These are phyloP conservation scores for Aproaerema taeniolella DNA, from an alignment of 2,888 invertebrate species.

Conservation along the genomic window DNA sequence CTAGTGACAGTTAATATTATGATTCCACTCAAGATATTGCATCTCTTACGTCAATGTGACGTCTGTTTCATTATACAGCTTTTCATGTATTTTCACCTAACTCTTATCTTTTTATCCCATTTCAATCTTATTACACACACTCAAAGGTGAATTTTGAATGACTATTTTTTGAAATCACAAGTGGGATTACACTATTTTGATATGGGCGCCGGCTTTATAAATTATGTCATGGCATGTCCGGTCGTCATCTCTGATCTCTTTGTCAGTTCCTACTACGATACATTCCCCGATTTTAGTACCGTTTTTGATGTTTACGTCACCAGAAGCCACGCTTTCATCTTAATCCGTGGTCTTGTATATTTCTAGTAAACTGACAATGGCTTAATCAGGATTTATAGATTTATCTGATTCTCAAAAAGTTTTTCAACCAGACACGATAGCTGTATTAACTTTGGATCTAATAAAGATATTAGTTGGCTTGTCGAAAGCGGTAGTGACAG, in stretches of 20 bases:
- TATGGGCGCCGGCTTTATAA: constrained; percentile 60
- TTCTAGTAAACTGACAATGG: constrained; percentile 39
- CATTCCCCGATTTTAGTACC: constrained; percentile 33
- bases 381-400: constrained; percentile 38
- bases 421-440: too few species aligned
- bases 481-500: constrained; percentile 45
- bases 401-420: constrained; percentile 12
- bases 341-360: constrained; percentile 31
- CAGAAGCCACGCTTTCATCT: constrained; percentile 41
- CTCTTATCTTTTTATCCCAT: constrained; percentile 22
- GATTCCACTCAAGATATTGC: constrained; percentile 68
- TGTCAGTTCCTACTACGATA: constrained; percentile 42
- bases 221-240: constrained; percentile 70
- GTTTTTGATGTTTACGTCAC: constrained; percentile 47
- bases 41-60: constrained; percentile 73
- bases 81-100: constrained; percentile 42
- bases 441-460: too few species aligned
- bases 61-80: constrained; percentile 66
- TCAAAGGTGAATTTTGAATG: constrained; percentile 44
- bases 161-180: constrained; percentile 27
- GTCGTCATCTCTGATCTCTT: constrained; percentile 58
- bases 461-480: too few species aligned
- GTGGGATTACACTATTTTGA: constrained; percentile 55
- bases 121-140: constrained; percentile 38
- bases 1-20: constrained; percentile 67